These are phyloP conservation scores for Acrocephalus scirpaceus DNA, from an alignment of 2,797 vertebrate genomes.

Conservation along the genomic window DNA sequence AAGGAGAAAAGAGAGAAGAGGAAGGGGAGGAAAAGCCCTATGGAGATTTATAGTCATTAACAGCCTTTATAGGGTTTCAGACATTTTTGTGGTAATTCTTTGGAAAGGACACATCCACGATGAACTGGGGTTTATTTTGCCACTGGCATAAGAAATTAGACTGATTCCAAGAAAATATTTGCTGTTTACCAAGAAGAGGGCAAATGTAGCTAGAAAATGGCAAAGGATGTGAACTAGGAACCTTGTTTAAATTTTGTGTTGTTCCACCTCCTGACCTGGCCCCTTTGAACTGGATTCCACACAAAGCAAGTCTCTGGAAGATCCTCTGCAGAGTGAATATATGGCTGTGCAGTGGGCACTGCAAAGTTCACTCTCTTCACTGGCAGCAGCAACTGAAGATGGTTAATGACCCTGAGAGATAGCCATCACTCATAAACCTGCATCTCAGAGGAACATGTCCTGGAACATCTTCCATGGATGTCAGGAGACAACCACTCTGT, in stretches of 20 bases:
- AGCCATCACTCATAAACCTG: background rate
- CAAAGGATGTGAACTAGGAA: background rate
- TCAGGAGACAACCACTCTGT: background rate
- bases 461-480: background rate
- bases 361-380: background rate
- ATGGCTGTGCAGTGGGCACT: background rate
- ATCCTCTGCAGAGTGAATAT: background rate
- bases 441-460: slow-evolving; percentile 1
- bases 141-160: slow-evolving; percentile 15
- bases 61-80: slow-evolving; percentile 54
- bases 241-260: background rate
- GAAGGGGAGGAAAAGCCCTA: background rate
- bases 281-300: background rate
- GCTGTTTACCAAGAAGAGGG: slow-evolving; percentile 21
- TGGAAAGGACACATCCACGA: slow-evolving; percentile 39
- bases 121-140: slow-evolving; percentile 53
- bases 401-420: background rate
- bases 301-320: background rate
- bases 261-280: background rate
- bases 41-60: slow-evolving; percentile 62
- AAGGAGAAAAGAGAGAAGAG: slow-evolving; percentile 29
- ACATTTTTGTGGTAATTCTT: slow-evolving; percentile 63
- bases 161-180: slow-evolving; percentile 52
- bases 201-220: slow-evolving; percentile 14
- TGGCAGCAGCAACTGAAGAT: background rate